Percentiles rank a stretch among this genome's conserved stretches.
phyloP scores from a whole-genome alignment of 2,888 invertebrate species.

The Drosophila algonquin region DNA sequence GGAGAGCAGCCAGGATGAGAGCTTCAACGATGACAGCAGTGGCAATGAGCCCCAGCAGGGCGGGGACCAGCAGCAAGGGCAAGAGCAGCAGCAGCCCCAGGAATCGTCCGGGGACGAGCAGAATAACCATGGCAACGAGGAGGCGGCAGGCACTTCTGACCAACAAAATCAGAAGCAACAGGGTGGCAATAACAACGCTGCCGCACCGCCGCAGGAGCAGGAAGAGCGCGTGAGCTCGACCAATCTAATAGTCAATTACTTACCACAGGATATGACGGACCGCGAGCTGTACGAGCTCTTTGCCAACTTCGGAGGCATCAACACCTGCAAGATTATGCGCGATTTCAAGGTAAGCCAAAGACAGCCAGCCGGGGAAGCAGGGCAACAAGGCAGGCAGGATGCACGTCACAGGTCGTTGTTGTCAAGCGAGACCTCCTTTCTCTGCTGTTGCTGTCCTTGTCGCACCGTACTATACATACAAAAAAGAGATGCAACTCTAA shows the following conservation, averaged over 20 bases:
- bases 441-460: conserved; percentile 38
- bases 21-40: conserved; percentile 24
- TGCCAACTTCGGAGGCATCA: conserved; percentile 93
- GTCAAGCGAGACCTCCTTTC: neutral
- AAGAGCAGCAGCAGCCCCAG: conserved; percentile 10
- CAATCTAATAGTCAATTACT: conserved; percentile 97
- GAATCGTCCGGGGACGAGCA: conserved; percentile 41
- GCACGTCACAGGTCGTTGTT: conserved; percentile 13
- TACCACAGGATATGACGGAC: conserved; percentile 96
- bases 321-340: conserved; percentile 95
- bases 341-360: conserved; percentile 90
- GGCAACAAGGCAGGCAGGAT: neutral
- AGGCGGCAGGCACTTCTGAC: neutral
- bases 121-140: conserved; percentile 8
- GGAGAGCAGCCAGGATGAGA: conserved; percentile 22
- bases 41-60: conserved; percentile 18
- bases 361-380: neutral
- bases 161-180: conserved; percentile 31
- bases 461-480: conserved; percentile 37
- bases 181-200: conserved; percentile 8
- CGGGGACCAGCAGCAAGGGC: conserved; percentile 17
- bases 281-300: conserved; percentile 95
- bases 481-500: conserved; percentile 3
- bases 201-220: conserved; percentile 53
- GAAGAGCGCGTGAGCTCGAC: conserved; percentile 85